A percentile compares a stretch with the other conserved stretches of the same genome.
Conservation (phyloP, 2,888 invertebrate genomes). For the Perizoma flavofasciatum region DNA sequence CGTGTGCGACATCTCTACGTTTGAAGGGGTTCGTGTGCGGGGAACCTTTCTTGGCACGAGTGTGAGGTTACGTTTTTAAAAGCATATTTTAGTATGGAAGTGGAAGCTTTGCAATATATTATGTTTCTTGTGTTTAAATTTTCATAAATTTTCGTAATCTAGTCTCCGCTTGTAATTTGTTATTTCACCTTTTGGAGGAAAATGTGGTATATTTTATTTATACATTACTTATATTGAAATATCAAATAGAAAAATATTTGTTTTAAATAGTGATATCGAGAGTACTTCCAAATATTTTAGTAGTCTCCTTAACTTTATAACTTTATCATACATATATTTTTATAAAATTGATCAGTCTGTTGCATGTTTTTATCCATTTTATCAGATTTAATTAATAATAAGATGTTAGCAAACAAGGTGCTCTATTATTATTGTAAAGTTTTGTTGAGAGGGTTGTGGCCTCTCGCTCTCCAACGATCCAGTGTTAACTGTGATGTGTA, state of each 20-base stretch:
- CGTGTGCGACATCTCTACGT: no score
- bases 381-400: conserved; percentile 66
- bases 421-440: conserved; percentile 70
- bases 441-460: conserved; percentile 73
- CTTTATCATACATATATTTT: conserved; percentile 58
- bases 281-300: conserved; percentile 60
- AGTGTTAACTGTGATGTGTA: conserved; percentile 80
- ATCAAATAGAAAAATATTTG: conserved; percentile 51
- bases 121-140: conserved; percentile 59
- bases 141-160: conserved; percentile 67
- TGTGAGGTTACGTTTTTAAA: conserved; percentile 56
- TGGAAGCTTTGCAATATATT: conserved; percentile 48
- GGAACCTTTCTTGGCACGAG: conserved; percentile 8
- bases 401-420: conserved; percentile 76
- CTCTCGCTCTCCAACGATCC: conserved; percentile 80
- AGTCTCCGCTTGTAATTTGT: conserved; percentile 72
- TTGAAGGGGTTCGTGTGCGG: background rate
- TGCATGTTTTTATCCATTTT: conserved; percentile 59
- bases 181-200: conserved; percentile 54
- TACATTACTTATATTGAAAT: conserved; percentile 46
- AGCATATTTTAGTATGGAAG: conserved; percentile 56
- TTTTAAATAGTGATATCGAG: conserved; percentile 54
- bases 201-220: conserved; percentile 50
- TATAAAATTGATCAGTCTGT: conserved; percentile 63
- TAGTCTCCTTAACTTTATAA: conserved; percentile 38